A percentile compares a stretch with the other conserved stretches of the same genome.
Conservation (phyloP, 2,797 vertebrate genomes). For the Bradypodion pumilum region DNA sequence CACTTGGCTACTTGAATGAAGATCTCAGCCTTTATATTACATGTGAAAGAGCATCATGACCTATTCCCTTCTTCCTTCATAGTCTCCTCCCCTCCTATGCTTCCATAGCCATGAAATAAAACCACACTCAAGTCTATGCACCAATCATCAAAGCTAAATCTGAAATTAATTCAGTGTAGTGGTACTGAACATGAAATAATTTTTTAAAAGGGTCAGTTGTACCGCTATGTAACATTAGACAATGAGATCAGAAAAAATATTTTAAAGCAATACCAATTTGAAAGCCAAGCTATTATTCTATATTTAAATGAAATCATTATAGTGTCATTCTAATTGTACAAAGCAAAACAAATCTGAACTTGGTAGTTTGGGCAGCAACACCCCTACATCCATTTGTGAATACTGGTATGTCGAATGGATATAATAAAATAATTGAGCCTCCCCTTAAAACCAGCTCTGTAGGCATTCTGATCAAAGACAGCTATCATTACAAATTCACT, state of each 20-base stretch:
- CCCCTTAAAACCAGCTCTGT: conserved; percentile 53
- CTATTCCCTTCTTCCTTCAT: conserved; percentile 33
- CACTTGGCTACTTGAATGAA: conserved; percentile 23
- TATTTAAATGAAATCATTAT: conserved; percentile 42
- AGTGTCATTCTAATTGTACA: neutral
- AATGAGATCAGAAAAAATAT: conserved; percentile 39
- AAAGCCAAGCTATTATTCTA: conserved; percentile 7
- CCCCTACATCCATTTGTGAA: conserved; percentile 34
- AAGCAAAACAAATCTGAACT: conserved; percentile 41
- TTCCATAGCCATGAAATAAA: conserved; percentile 41
- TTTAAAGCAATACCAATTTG: conserved; percentile 37
- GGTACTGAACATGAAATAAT: conserved; percentile 56
- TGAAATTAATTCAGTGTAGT: conserved; percentile 34
- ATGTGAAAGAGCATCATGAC: conserved; percentile 38
- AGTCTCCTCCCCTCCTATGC: conserved; percentile 24
- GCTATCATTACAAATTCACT: conserved; percentile 56
- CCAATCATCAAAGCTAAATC: conserved; percentile 50
- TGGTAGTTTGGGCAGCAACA: neutral
- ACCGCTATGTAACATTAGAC: conserved; percentile 20
- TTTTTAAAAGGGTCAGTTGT: conserved; percentile 38
- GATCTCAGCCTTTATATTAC: neutral
- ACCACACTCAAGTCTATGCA: conserved; percentile 52
- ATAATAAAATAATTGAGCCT: conserved; percentile 55
- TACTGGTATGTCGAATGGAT: conserved; percentile 29
- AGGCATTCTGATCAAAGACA: conserved; percentile 44